Conservation (phyloP, 1,140 invertebrate genomes). For the Zaprionus camerounensis region DNA sequence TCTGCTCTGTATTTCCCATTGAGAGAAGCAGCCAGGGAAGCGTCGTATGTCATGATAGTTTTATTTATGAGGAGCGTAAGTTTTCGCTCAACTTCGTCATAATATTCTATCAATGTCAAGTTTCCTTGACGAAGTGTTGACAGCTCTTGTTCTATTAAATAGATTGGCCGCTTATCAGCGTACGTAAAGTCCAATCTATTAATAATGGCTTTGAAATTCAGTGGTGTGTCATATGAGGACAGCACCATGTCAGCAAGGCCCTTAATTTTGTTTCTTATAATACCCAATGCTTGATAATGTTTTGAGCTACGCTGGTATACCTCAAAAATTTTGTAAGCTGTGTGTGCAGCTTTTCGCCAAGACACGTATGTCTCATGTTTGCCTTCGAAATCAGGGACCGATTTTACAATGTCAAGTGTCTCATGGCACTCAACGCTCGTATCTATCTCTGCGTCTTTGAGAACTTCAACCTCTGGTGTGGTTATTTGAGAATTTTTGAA, state of each 20-base stretch:
- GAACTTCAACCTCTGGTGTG: too few species aligned
- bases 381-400: conserved; percentile 42
- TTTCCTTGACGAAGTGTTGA: conserved; percentile 30
- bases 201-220: conserved; percentile 55
- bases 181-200: conserved; percentile 40
- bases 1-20: conserved; percentile 28
- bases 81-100: conserved; percentile 37
- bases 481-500: too few species aligned
- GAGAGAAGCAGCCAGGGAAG: conserved; percentile 5
- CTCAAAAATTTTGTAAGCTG: conserved; percentile 51
- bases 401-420: conserved; percentile 46
- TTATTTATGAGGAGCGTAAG: conserved; percentile 40
- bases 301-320: conserved; percentile 44
- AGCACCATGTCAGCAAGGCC: conserved; percentile 39
- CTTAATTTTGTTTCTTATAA: conserved; percentile 57
- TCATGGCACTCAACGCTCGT: too few species aligned
- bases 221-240: conserved; percentile 39
- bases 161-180: conserved; percentile 44
- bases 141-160: conserved; percentile 35
- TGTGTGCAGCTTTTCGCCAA: conserved; percentile 43
- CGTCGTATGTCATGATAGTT: conserved; percentile 43
- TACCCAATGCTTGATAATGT: conserved; percentile 45
- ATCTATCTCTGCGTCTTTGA: too few species aligned
- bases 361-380: conserved; percentile 47
- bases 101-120: conserved; percentile 21